phyloP scores from a whole-genome alignment of 2,888 invertebrate genomes.

The Brachypalpus laphriformis region DNA sequence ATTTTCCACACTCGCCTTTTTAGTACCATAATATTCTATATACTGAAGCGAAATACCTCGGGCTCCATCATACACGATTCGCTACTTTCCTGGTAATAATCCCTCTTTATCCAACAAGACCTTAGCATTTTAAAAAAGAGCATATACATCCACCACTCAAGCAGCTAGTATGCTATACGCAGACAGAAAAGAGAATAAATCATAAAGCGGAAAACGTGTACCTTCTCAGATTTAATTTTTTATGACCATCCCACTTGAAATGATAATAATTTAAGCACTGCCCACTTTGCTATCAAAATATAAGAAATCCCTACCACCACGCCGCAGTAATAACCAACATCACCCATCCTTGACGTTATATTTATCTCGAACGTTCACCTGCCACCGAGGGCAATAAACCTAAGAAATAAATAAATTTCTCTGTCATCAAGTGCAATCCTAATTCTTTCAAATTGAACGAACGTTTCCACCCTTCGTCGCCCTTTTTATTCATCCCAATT shows the following conservation, averaged over 20 bases:
- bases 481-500: slow-evolving; percentile 24
- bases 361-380: slow-evolving; percentile 26
- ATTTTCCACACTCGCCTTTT: no score
- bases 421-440: slow-evolving; percentile 36
- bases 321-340: background rate
- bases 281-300: background rate
- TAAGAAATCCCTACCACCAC: background rate
- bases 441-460: slow-evolving; percentile 20
- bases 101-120: background rate
- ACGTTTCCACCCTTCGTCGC: background rate
- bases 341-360: background rate
- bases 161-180: background rate
- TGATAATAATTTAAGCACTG: background rate
- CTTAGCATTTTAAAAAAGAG: background rate
- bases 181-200: background rate
- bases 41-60: no score
- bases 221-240: background rate
- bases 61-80: background rate
- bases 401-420: slow-evolving; percentile 22
- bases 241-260: background rate
- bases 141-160: background rate
- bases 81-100: background rate
- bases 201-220: background rate
- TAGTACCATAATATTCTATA: no score
- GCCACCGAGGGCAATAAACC: slow-evolving; percentile 6